Conservation (phyloP, 2,797 vertebrate species). For the Austrolebias charrua region DNA sequence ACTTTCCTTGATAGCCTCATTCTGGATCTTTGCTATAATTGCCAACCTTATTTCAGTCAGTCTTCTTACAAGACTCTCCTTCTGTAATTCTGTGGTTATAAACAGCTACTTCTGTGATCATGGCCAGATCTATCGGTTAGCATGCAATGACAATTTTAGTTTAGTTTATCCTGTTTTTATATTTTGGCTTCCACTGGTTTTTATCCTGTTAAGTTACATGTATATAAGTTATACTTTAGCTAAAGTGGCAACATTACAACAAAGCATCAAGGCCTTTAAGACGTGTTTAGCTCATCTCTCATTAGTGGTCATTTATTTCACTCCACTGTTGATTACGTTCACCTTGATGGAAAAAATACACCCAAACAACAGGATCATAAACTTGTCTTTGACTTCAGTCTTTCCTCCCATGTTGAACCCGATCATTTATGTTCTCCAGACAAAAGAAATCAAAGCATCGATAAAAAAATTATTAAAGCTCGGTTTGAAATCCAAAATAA, state of each 20-base stretch:
- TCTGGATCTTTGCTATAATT: fast-evolving
- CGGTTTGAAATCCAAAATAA: neutral
- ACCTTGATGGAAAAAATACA: constrained; percentile 38
- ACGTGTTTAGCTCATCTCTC: constrained; percentile 68
- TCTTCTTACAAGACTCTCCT: constrained; percentile 61
- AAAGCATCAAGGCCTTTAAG: constrained; percentile 66
- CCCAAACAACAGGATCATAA: constrained; percentile 60
- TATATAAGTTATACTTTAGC: constrained; percentile 54
- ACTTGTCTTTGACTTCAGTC: constrained; percentile 50
- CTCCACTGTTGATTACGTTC: constrained; percentile 62
- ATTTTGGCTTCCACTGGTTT: constrained; percentile 61
- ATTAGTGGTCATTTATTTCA: constrained; percentile 68
- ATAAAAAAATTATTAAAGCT: constrained; percentile 37
- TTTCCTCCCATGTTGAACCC: constrained; percentile 68
- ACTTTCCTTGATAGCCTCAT: constrained; percentile 9
- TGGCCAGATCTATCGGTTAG: constrained; percentile 54
- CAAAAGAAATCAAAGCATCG: constrained; percentile 62
- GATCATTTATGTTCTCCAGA: constrained; percentile 68
- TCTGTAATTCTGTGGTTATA: constrained; percentile 60
- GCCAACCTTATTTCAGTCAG: neutral
- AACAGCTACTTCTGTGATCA: constrained; percentile 73
- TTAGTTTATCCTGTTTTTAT: constrained; percentile 24
- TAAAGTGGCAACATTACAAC: constrained; percentile 52
- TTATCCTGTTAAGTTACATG: constrained; percentile 62
- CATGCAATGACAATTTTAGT: constrained; percentile 49